Evolutionary conservation across 23 tunicate genomes (phyloP).

Genomic region (Ciona savignyi): DNA sequence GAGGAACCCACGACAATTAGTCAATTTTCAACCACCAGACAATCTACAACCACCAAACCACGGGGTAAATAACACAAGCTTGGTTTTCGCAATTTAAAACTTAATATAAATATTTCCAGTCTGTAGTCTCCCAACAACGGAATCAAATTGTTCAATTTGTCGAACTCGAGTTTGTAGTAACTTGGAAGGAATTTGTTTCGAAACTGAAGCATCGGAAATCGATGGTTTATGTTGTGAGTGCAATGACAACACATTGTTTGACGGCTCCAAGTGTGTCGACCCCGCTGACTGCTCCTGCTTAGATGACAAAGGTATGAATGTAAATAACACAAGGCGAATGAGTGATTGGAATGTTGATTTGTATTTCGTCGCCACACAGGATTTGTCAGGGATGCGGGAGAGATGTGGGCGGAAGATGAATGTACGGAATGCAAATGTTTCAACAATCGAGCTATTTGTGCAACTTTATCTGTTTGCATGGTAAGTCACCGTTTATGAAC

Average conservation of each 20-base stretch:
- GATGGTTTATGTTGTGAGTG: conserved; percentile 39
- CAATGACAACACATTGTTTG: conserved; percentile 8
- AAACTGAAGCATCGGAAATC: conserved; percentile 2
- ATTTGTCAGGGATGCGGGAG: conserved; percentile 7
- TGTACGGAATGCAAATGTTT: conserved; percentile 70
- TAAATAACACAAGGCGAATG: too few species aligned
- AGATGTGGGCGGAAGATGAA: conserved; percentile 28
- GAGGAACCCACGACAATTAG: conserved; percentile 1
- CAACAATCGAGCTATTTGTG: conserved; percentile 38
- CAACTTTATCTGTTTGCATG: conserved; percentile 1
- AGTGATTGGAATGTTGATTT: too few species aligned
- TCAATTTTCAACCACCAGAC: background rate
- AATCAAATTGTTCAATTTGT: conserved; percentile 31
- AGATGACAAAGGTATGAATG: conserved; percentile 12
- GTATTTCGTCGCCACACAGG: too few species aligned
- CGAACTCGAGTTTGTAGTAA: conserved; percentile 26
- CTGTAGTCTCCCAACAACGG: conserved; percentile 17
- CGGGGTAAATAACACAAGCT: background rate
- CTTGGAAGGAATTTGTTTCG: conserved; percentile 9
- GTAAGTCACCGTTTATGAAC: conserved; percentile 16
- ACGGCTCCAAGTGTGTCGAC: conserved; percentile 35
- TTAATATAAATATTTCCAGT: conserved; percentile 8
- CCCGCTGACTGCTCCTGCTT: conserved; percentile 28
- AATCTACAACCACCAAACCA: conserved; percentile 1
- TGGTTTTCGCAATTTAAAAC: background rate